phyloP scores from a whole-genome alignment of 2,888 invertebrate genomes.

The Orchesella flavescens region DNA sequence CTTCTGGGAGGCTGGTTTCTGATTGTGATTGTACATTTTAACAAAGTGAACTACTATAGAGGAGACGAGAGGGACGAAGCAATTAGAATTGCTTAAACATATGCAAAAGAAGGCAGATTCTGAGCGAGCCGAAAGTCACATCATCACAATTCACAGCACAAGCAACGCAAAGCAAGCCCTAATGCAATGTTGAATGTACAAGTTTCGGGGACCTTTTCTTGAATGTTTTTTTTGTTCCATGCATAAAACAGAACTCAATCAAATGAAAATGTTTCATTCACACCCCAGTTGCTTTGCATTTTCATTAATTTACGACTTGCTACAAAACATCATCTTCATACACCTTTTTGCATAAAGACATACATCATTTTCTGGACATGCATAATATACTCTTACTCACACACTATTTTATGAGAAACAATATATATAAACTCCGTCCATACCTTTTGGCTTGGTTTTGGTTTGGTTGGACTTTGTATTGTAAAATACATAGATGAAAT shows the following conservation, averaged over 20 bases:
- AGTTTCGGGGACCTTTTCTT: conserved; percentile 15
- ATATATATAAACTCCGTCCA: not conserved
- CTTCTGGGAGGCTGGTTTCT: conserved; percentile 27
- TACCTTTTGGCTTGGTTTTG: not conserved
- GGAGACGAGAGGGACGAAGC: not conserved
- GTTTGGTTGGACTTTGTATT: not conserved
- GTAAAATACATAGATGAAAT: not conserved
- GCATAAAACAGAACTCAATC: conserved; percentile 57
- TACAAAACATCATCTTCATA: conserved; percentile 11
- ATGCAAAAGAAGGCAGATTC: not conserved
- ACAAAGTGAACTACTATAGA: not conserved
- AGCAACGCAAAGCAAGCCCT: too few relatives aligned
- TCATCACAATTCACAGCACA: too few relatives aligned
- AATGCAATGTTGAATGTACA: not conserved
- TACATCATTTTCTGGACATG: conserved; percentile 54
- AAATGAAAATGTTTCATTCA: conserved; percentile 61
- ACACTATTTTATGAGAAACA: conserved; percentile 19
- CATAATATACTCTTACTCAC: too few relatives aligned
- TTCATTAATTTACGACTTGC: conserved; percentile 50
- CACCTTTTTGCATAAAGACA: conserved; percentile 60
- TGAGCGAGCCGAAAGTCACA: not conserved
- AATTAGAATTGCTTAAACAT: not conserved
- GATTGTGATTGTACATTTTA: conserved; percentile 14
- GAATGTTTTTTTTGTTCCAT: conserved; percentile 29
- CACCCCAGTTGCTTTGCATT: conserved; percentile 62